Percentiles rank a stretch among this genome's conserved stretches.
These are phyloP conservation scores for Argynnis bischoffii DNA, from an alignment of 2,888 invertebrate species.

Conservation along the genomic window DNA sequence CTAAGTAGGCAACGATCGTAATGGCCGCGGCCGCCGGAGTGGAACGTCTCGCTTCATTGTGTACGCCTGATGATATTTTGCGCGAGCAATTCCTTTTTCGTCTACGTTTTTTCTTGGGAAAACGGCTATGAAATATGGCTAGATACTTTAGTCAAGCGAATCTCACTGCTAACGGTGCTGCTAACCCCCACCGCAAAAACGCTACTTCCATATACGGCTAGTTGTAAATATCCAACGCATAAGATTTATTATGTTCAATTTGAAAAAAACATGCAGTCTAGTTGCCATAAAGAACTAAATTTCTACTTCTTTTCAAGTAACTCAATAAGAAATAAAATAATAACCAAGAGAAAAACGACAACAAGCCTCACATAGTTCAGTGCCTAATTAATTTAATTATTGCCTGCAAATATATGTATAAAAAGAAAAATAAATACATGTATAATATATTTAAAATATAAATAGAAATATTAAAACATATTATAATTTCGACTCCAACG, in stretches of 20 bases:
- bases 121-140: constrained; percentile 44
- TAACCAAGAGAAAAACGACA: no score
- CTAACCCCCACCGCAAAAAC: constrained; percentile 34
- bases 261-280: background rate
- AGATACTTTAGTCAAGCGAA: constrained; percentile 45
- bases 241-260: constrained; percentile 7
- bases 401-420: no score
- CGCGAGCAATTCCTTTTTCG: constrained; percentile 47
- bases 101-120: constrained; percentile 44
- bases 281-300: no score
- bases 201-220: constrained; percentile 22
- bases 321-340: no score
- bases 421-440: no score
- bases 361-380: no score
- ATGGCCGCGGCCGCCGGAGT: constrained; percentile 65
- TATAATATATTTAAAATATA: background rate
- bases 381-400: no score
- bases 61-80: constrained; percentile 51
- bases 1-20: constrained; percentile 45
- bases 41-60: constrained; percentile 72
- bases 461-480: constrained; percentile 10
- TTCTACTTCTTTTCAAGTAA: no score
- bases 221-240: constrained; percentile 26
- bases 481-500: constrained; percentile 54
- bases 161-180: constrained; percentile 42